Evolutionary conservation across 2,888 invertebrate species (phyloP).

Genomic region (Ptilodon capucinus): DNA sequence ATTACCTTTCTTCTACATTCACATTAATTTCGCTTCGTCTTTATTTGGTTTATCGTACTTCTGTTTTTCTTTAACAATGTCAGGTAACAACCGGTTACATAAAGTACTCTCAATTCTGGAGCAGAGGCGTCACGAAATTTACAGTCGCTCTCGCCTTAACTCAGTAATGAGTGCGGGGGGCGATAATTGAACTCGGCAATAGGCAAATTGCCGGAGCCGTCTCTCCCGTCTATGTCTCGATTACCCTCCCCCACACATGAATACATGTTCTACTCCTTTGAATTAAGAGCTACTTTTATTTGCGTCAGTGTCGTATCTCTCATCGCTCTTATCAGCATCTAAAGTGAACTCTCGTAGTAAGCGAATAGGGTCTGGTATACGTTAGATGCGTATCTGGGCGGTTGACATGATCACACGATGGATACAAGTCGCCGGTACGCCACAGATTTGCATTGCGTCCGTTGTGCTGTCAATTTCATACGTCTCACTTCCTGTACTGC

Average conservation of each 20-base stretch:
- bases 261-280: slow-evolving; percentile 40
- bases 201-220: slow-evolving; percentile 76
- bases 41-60: slow-evolving; percentile 6
- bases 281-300: slow-evolving; percentile 41
- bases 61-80: slow-evolving; percentile 30
- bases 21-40: neutral
- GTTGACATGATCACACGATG: slow-evolving; percentile 55
- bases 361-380: slow-evolving; percentile 55
- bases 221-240: slow-evolving; percentile 56
- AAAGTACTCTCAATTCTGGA: slow-evolving; percentile 57
- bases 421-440: slow-evolving; percentile 55
- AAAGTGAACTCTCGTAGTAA: slow-evolving; percentile 57
- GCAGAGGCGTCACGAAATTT: slow-evolving; percentile 74
- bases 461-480: slow-evolving; percentile 62
- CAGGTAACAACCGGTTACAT: slow-evolving; percentile 56
- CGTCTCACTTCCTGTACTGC: slow-evolving; percentile 59
- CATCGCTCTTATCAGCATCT: slow-evolving; percentile 47
- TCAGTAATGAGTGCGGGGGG: slow-evolving; percentile 81
- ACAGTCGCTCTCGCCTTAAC: slow-evolving; percentile 75
- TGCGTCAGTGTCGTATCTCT: slow-evolving; percentile 29
- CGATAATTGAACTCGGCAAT: slow-evolving; percentile 80
- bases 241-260: slow-evolving; percentile 33
- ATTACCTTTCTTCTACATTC: slow-evolving; percentile 16
- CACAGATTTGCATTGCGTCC: slow-evolving; percentile 73
- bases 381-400: slow-evolving; percentile 34